These are phyloP conservation scores for Tragelaphus eurycerus DNA, from an alignment of 2,797 vertebrate genomes.

Conservation along the genomic window DNA sequence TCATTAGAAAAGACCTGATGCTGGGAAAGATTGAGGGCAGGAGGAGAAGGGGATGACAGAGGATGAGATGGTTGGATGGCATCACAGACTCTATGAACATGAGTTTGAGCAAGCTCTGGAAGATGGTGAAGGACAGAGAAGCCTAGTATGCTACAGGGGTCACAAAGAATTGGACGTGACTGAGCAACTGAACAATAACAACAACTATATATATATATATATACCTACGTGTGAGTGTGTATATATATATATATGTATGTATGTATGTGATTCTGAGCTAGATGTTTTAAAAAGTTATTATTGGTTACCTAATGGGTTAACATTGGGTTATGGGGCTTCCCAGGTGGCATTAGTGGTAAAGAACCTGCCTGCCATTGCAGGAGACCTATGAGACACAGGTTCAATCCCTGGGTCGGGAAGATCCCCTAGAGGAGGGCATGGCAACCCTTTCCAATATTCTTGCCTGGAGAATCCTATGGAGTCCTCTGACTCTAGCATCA, in stretches of 20 bases:
- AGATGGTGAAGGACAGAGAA: background rate
- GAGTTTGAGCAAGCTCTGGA: background rate
- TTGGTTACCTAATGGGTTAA: background rate
- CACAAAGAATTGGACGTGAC: background rate
- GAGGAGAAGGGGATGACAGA: background rate
- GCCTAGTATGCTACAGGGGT: background rate
- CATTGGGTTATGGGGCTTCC: background rate
- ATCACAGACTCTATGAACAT: background rate
- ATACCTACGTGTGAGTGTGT: background rate
- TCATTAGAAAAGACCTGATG: background rate
- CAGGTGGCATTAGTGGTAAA: background rate
- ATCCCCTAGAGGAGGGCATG: background rate
- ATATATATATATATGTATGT: rapidly evolving
- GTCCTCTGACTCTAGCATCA: background rate
- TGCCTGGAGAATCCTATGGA: background rate
- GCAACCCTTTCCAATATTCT: background rate
- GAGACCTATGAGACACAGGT: background rate
- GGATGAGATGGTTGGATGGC: background rate
- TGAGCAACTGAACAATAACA: background rate
- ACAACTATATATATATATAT: background rate
- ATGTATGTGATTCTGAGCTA: background rate
- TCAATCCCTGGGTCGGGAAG: background rate
- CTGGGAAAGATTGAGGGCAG: background rate
- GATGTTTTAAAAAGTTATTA: background rate
- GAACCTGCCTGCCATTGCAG: background rate